A percentile compares a stretch with the other conserved stretches of the same genome.
Conservation (phyloP, 1,140 invertebrate species). For the Dinoponera quadriceps region DNA sequence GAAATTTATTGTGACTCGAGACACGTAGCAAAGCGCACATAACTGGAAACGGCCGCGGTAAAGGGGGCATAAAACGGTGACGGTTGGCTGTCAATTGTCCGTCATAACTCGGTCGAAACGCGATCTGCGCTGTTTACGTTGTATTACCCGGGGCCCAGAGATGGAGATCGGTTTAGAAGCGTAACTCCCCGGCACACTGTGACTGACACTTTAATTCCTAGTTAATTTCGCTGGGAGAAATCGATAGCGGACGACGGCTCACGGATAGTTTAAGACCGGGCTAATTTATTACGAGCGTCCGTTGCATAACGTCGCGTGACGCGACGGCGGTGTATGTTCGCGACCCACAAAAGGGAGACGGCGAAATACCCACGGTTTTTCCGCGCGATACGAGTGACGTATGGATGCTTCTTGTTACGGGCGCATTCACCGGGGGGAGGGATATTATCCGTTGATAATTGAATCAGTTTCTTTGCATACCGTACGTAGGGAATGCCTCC, state of each 20-base stretch:
- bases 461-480: not conserved
- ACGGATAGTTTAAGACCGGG: conserved; percentile 45
- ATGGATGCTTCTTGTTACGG: conserved; percentile 8
- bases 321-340: not conserved
- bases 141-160: not conserved
- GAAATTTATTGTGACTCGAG: not conserved
- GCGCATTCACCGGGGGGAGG: not conserved
- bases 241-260: conserved; percentile 35
- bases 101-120: conserved; percentile 34
- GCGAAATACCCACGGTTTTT: conserved; percentile 17
- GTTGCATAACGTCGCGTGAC: conserved; percentile 53
- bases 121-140: not conserved
- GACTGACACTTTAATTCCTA: conserved; percentile 55
- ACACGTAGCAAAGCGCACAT: not conserved
- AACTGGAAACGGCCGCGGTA: conserved; percentile 16
- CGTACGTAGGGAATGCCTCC: not conserved
- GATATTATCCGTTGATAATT: not conserved
- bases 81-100: conserved; percentile 30
- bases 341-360: conserved; percentile 46
- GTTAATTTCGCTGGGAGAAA: conserved; percentile 48
- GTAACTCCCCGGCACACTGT: not conserved
- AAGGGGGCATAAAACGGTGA: conserved; percentile 31
- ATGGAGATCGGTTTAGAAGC: not conserved
- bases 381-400: conserved; percentile 9
- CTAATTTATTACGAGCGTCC: conserved; percentile 42